phyloP scores from a whole-genome alignment of 2,797 vertebrate genomes.

The Loris lydekkerianus region DNA sequence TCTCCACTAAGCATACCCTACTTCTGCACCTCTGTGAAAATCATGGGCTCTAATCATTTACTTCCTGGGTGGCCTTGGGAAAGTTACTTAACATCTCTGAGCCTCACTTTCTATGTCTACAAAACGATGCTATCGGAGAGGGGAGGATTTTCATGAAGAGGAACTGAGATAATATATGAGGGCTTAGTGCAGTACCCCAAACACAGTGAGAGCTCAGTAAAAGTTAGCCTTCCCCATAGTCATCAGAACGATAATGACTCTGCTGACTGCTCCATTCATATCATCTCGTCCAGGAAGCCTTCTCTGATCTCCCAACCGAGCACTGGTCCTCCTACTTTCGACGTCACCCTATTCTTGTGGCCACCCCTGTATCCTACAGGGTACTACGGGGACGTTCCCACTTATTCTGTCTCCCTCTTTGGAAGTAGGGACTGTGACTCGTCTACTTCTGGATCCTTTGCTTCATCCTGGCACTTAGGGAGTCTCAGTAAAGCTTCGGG shows the following conservation, averaged over 20 bases:
- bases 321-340: background rate
- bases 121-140: constrained; percentile 19
- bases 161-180: background rate
- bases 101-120: background rate
- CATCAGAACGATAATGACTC: background rate
- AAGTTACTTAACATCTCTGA: background rate
- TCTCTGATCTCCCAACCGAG: background rate
- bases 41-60: background rate
- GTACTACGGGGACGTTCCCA: background rate
- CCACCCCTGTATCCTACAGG: background rate
- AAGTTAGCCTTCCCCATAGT: background rate
- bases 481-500: background rate
- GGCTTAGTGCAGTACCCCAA: background rate
- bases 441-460: background rate
- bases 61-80: background rate
- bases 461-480: background rate
- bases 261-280: background rate
- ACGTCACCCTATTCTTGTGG: background rate
- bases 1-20: background rate
- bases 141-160: background rate
- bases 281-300: background rate
- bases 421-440: background rate
- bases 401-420: background rate
- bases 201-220: background rate
- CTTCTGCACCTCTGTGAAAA: background rate